Base-by-base conservation (phyloP, 2,888 invertebrate genomes). In the Augochlorella aurata region DNA sequence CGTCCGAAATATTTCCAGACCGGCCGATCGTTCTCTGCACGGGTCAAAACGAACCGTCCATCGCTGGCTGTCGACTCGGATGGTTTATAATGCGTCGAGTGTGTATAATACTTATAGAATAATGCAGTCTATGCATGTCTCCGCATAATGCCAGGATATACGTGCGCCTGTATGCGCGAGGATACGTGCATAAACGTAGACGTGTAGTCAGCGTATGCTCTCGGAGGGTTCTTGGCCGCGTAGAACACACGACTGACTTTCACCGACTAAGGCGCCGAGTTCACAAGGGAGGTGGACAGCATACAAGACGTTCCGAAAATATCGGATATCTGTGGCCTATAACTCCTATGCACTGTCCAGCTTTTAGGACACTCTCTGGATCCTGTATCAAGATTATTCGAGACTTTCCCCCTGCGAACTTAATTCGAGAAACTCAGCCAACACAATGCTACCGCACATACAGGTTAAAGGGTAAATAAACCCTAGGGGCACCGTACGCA, bases 241-340 rank as follows among this genome's bases (percentile, higher is more conserved):
- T 85, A 85, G 75, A 87, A 73, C 80, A 81, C 80, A 83, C 82
- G 90, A 81, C 89, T 87, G 89, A 90, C 90, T 90, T 89, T 91
- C 89, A 89, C 90, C 85, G 82, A 79, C 82, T 75, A 74, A 87
- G 84, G 75, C 49, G 72, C 49, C 52, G 80, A 78, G 83, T 85
- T 82, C 70, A 61, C n/a, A 73, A 79, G 78, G 58, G 80, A 81
- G 81, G 67, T 65, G 80, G 58, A 68, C 54, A 66, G 12, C 16
- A 12, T 73, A 81, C 49, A 50, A 70, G 29, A 9, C 75, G 71
- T 85, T 61, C 74, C 58, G 54, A 85, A 88, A 87, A 83, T 75
- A 84, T 88, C 61, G 75, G 24, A 63, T 18, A 21, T 47, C 38
- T n/a, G 38, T 79, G 49, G 58, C 12, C 50, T 72, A 44, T 44